Conservation (phyloP, 53 echinoderm and acorn worm genomes). For the Pentamera pediparva region DNA sequence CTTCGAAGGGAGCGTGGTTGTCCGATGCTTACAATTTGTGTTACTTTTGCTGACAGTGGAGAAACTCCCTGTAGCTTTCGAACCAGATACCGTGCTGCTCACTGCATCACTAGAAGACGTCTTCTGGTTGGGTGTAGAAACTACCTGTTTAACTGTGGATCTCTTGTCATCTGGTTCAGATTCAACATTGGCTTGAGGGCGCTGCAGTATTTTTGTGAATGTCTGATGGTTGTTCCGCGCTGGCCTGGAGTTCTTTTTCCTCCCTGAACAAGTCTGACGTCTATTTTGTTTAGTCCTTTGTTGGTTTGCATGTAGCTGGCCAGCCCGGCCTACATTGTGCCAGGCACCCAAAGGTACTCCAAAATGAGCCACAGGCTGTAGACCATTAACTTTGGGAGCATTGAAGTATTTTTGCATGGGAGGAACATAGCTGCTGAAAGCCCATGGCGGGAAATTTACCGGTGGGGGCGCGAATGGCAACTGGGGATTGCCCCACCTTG, state of each 20-base stretch:
- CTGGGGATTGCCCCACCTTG: neutral
- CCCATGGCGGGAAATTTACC: neutral
- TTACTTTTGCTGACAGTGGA: neutral
- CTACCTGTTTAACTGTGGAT: neutral
- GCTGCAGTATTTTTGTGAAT: constrained; percentile 21
- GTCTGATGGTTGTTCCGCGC: neutral
- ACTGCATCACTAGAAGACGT: no score
- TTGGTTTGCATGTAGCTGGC: neutral
- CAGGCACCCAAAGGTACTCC: neutral
- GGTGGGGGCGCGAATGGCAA: neutral
- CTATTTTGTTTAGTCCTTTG: neutral
- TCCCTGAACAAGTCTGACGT: neutral
- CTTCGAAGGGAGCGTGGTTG: neutral
- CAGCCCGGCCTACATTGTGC: neutral
- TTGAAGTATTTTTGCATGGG: neutral
- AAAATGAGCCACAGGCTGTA: no score
- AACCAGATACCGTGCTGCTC: no score
- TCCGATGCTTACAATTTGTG: neutral
- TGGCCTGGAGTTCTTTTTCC: neutral
- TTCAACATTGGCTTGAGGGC: neutral
- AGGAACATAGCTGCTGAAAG: neutral
- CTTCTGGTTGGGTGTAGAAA: neutral
- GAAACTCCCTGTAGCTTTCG: no score
- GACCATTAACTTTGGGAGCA: no score
- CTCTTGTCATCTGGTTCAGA: neutral